These are phyloP conservation scores for Anoura caudifer DNA, from an alignment of 2,113 vertebrate species.

Conservation along the genomic window DNA sequence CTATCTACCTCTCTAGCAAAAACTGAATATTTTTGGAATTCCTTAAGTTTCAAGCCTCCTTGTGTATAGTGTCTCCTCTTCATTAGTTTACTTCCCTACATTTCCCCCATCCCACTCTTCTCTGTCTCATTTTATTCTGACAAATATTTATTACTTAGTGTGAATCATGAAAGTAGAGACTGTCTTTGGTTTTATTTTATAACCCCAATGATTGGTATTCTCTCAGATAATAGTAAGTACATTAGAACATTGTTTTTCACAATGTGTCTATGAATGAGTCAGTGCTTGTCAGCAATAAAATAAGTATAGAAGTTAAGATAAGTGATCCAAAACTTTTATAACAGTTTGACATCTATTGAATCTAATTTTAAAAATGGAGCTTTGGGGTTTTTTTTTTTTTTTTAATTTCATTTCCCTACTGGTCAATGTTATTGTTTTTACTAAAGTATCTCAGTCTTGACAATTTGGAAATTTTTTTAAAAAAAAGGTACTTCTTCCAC, in stretches of 20 bases:
- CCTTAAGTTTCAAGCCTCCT: neutral
- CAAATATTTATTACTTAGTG: neutral
- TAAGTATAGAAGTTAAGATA: neutral
- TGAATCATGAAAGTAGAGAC: neutral
- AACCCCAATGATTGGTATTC: neutral
- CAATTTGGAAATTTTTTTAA: neutral
- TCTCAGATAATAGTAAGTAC: neutral
- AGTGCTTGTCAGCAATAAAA: neutral
- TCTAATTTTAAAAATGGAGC: neutral
- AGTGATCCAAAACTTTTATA: neutral
- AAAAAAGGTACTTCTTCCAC: neutral
- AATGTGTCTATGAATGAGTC: neutral
- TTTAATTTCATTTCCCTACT: neutral
- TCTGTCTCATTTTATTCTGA: neutral
- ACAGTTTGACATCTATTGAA: neutral
- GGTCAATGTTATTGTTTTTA: neutral
- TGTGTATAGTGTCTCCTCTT: neutral
- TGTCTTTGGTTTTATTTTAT: slow-evolving; percentile 27
- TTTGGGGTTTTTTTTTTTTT: neutral
- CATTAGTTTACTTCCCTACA: neutral
- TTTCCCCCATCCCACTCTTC: neutral
- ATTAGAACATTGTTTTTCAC: neutral
- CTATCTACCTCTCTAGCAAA: neutral
- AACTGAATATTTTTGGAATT: neutral
- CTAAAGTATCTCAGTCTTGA: neutral